Conservation (phyloP, 2,113 vertebrate species). For the Pedetes capensis region DNA sequence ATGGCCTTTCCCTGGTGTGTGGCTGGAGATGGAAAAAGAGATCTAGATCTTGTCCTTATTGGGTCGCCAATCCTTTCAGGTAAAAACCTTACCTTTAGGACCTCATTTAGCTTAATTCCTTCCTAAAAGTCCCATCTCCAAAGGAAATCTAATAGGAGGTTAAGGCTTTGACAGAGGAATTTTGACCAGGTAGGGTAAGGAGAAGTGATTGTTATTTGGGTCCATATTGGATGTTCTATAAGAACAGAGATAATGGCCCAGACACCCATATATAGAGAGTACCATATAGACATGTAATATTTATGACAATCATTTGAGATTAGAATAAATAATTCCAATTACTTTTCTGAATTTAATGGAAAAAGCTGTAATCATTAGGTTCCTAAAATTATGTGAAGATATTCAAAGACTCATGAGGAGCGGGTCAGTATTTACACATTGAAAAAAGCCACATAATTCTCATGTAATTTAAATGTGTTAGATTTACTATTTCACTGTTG, state of each 20-base stretch:
- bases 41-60: not conserved
- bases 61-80: not conserved
- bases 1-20: not conserved
- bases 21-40: not conserved
- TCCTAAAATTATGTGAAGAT: not conserved
- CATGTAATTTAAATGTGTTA: no score
- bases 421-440: not conserved
- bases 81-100: not conserved
- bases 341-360: not conserved
- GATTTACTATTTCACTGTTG: not conserved
- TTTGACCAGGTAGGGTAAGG: no score
- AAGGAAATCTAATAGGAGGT: fast-evolving
- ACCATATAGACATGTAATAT: not conserved
- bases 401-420: not conserved
- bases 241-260: not conserved
- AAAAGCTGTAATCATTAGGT: not conserved
- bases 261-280: not conserved
- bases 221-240: not conserved
- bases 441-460: not conserved
- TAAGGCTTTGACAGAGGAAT: not conserved
- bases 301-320: not conserved
- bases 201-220: not conserved
- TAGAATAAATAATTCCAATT: not conserved
- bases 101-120: not conserved
- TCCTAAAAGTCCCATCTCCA: not conserved